Evolutionary conservation across 1,140 invertebrate genomes (phyloP), one percentile per base, ranked within the genome.

Genomic region (Sitodiplosis mosellana): DNA sequence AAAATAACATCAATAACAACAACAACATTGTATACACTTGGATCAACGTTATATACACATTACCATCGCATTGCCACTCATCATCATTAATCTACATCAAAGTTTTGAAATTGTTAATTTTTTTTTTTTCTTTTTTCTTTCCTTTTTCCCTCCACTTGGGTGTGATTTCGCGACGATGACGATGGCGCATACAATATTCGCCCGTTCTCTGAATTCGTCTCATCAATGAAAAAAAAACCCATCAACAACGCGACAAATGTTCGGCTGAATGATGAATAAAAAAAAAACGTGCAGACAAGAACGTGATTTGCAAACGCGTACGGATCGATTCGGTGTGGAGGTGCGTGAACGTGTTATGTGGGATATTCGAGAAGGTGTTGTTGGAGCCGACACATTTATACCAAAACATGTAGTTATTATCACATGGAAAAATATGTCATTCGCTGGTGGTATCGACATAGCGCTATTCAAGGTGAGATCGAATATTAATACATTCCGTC

Each of bases 381-480:
- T 95, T 22, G 91, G 91, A 0, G 77, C 91, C 0, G 83, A 89
- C 21, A 81, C 80, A 1, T 96, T 95, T 64, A 69, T 77, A 45
- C 89, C 91, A 0, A 91, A 92, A 59, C 89, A 94, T 57, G 82
- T 79, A 2, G 69, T 87, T 37, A 88, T 93, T 54, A 73, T 87
- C n/a, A 96, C 91, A 1, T 96, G 91, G 91, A 92, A 90, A 63
- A 94, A 95, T 60, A 78, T 95, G 61, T 87, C 87, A 1, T 93
- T 94, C 63, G 77, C 83, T 55, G 89, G 88, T 38, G 87, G 85
- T 48, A 85, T 87, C 55, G 76, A 80, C 51, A 80, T 84, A 61
- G 78, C 85, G 12, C 67, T 88, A 8, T 80, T 75, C 57, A 77
- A 69, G 66, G 83, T 86, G 67, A 69, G 69, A 27, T 27, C 27